phyloP scores from a whole-genome alignment of 2,113 vertebrate genomes.

The Aptenodytes patagonicus region DNA sequence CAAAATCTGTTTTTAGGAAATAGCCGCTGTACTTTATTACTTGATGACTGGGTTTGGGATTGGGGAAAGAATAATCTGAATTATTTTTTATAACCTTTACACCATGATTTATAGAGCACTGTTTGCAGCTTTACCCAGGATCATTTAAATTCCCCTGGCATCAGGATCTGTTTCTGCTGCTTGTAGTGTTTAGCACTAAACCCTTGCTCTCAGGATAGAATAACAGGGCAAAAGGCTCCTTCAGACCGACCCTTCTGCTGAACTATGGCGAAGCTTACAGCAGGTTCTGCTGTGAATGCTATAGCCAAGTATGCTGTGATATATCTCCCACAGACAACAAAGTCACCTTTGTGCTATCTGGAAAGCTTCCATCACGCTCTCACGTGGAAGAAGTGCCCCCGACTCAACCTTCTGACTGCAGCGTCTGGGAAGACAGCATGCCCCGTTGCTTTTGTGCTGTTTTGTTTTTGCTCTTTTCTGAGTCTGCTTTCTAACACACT shows the following conservation, averaged over 20 bases:
- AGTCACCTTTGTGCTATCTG: constrained; percentile 11
- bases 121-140: background rate
- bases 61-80: background rate
- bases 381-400: background rate
- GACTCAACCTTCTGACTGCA: background rate
- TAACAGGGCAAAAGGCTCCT: background rate
- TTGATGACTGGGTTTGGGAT: background rate
- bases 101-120: background rate
- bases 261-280: background rate
- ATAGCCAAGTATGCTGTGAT: background rate
- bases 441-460: background rate
- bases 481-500: background rate
- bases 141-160: background rate
- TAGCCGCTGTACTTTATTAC: background rate
- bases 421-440: background rate
- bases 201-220: background rate
- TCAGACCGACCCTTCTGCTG: background rate
- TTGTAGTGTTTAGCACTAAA: background rate
- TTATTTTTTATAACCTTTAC: background rate
- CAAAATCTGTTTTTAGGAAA: background rate
- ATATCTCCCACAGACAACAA: constrained; percentile 34
- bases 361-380: background rate
- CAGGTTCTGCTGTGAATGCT: background rate
- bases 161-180: background rate
- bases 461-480: background rate